Evolutionary conservation across 37 sponge, comb jelly and placozoan genomes (phyloP).

Genomic region (Corticium candelabrum): DNA sequence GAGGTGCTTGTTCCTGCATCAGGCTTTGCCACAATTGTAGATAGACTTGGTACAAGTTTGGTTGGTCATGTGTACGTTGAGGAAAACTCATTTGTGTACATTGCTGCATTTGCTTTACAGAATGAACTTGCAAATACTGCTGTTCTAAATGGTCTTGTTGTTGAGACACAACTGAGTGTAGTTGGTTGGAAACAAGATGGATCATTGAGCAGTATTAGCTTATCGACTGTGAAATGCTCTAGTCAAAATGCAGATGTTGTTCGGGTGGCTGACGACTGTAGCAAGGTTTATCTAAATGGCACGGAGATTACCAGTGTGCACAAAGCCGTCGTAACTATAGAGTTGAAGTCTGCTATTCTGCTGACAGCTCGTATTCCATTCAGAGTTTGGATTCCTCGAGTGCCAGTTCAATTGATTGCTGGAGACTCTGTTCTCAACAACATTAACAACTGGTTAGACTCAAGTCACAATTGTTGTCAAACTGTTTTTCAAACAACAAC

Average conservation of each 20-base stretch:
- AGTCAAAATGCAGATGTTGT: background rate
- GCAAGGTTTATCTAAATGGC: background rate
- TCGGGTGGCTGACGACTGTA: background rate
- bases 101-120: background rate
- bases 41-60: background rate
- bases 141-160: background rate
- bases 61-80: background rate
- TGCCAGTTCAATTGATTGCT: background rate
- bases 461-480: background rate
- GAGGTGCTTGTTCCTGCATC: background rate
- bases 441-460: background rate
- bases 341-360: background rate
- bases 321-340: too few species aligned
- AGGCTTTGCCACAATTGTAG: background rate
- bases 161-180: background rate
- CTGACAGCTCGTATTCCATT: background rate
- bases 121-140: background rate
- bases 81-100: background rate
- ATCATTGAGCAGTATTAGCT: background rate
- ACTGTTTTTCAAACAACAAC: background rate
- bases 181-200: background rate
- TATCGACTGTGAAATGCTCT: background rate
- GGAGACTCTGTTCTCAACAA: background rate
- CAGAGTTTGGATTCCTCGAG: background rate
- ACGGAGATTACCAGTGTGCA: too few species aligned